Evolutionary conservation across 1,140 invertebrate genomes (phyloP), one percentile per base, ranked within the genome.

Genomic region (Bombus terrestris): DNA sequence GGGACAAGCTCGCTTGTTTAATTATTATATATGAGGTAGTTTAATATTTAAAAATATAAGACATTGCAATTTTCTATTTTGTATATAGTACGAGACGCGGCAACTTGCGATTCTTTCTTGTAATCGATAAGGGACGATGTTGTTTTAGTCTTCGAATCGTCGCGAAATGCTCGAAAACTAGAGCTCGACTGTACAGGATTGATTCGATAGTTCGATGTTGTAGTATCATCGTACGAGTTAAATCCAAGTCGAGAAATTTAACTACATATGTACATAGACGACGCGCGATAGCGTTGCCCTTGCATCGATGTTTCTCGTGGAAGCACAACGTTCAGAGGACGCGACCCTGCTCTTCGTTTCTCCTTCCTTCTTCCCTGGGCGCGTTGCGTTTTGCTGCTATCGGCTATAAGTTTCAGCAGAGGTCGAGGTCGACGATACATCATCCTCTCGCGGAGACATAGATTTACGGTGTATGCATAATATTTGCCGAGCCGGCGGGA

Each of bases 401-500:
- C 82, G 88, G 87, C 89, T 93, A 92, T 92, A 91, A 94, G 92
- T 93, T 94, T 93, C 90, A 92, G 74, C 90, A 81, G 87, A 92
- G 93, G 92, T 93, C 93, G 93, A 93, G 93, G 93, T 93, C 92
- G 93, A 88, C 91, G 90, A 94, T 93, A 93, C 92, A 93, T 93
- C 93, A 94, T 91, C 92, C 86, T 86, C 88, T 85, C 86, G 90
- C 83, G 90, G 88, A 92, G 93, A 94, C 93, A 93, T 93, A 93
- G 92, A 94, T 94, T 94, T 92, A 94, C 93, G 92, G 92, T 93
- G 92, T 93, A 93, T 93, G 93, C 93, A 93, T 93, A 94, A 93
- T 93, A 94, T 93, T 93, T 94, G 93, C 92, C 93, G 92, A 93
- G 92, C 92, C 86, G 93, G 93, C 92, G 92, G 91, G 93, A 94